Evolutionary conservation across 2,888 invertebrate genomes (phyloP), one percentile per base, ranked within the genome.

Genomic region (Lycophotia porphyrea): DNA sequence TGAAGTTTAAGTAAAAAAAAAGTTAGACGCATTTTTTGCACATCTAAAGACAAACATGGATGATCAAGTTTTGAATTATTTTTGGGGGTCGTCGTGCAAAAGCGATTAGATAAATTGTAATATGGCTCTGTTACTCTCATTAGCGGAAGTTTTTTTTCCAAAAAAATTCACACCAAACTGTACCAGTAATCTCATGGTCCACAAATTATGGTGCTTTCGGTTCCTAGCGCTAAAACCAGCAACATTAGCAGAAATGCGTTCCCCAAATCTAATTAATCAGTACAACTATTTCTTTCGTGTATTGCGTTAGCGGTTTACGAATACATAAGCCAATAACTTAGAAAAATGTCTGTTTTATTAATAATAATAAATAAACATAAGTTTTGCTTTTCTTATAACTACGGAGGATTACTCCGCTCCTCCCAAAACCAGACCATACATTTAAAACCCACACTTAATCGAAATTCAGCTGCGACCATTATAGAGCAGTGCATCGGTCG

Each of bases 401-500:
- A 1, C 13, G 3, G 0, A 5, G 2, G 0, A 8, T 18, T 44
- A 21, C 3, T 42, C 3, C 15, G 1, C 27, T 5, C 13, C 7
- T 27, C 24, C 18, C 0, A 18, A 44, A 49, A 65, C n/a, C 4
- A 49, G 7, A 24, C 0, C 8, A 34, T 31, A 55, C 63, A 55
- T 60, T 1, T 27, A 36, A 63, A 42, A 63, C n/a, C 7, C 5
- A 44, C n/a, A 31, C 34, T 61, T 65, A 77, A 77, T 78, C 63
- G 71, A 81, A 86, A 81, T 84, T 80, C 76, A 69, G 64, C 34
- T 88, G 93, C 78, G 88, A 64, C 92, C 94, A 95, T 90, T 96
- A 93, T 96, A 90, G 95, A 87, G 90, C 78, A 88, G 73, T 93
- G 94, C 95, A 93, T 91, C 90, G 93, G 91, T 83, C 84, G 81